Base-by-base conservation (phyloP, 2,888 invertebrate genomes). In the Sinodicranocentrus sp. region DNA sequence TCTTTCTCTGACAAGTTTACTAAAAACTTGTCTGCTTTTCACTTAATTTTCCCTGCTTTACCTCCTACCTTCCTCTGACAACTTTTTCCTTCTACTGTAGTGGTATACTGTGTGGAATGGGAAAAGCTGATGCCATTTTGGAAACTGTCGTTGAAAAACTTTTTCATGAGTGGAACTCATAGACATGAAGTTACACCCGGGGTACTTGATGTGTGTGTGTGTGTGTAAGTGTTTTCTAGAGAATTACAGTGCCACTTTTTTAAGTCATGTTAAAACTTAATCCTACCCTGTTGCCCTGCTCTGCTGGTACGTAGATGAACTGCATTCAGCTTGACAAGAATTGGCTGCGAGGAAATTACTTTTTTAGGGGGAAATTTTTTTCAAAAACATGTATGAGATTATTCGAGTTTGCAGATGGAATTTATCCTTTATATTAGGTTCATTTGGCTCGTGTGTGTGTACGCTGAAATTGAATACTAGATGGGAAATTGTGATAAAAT, bases 11-110 rank as follows among this genome's bases (percentile, higher is more conserved):
- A 70, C 70, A 78, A 63, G 63, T 79, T 79, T 79, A 48, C 57
- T 23, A 44, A 71, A 68, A 79, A 78, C 48, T 78, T 78, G 78
- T 70, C 71, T 79, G 71, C 59, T 79, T 61, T 78, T 70, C 78
- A 78, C 78, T 70, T 70, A 70, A 76, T 54, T 76, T 76, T 67
- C 61, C 26, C 73, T 33, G 28, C 57, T 57, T n/a, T n/a, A n/a
- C n/a, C n/a, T n/a, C n/a, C n/a, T n/a, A n/a, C n/a, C n/a, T n/a
- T 48, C 1, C 39, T 39, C 52, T 52, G 52, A 52, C 5, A 52
- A 39, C 39, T 39, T 13, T 39, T 39, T 39, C 13, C 39, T 8
- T 39, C 6, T 39, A 13, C 5, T 13, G 39, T 8, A 8, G 39
- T 39, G 39, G 13, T 39, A 13, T 39, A 13, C 5, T 39, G 39